Conservation (phyloP, 2,113 vertebrate genomes). For the Cephalophus harveyi region DNA sequence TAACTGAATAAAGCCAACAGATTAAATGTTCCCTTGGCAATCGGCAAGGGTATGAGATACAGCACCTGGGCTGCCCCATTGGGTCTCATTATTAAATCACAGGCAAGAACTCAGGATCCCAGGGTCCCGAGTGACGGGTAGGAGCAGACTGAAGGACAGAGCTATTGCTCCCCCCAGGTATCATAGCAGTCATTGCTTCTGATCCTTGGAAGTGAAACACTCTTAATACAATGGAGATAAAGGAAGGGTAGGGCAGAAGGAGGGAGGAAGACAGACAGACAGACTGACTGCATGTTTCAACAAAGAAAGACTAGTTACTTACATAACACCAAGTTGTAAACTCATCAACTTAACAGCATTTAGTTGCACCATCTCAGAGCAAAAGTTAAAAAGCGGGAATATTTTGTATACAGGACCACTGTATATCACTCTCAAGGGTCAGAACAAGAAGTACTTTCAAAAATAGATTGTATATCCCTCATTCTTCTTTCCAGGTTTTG, state of each 20-base stretch:
- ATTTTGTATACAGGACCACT: conserved; percentile 64
- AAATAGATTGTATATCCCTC: conserved; percentile 29
- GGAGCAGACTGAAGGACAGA: conserved; percentile 46
- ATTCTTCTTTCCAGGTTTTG: conserved; percentile 40
- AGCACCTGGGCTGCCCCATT: conserved; percentile 60
- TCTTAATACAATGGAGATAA: background rate
- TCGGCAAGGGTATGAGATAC: conserved; percentile 52
- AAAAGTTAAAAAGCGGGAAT: conserved; percentile 61
- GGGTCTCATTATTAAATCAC: conserved; percentile 68
- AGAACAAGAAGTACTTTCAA: conserved; percentile 61
- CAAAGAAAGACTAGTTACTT: background rate
- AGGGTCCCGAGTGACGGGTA: conserved; percentile 27
- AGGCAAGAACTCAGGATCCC: conserved; percentile 21
- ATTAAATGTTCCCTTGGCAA: conserved; percentile 67
- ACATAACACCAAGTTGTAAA: background rate
- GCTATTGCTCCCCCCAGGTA: conserved; percentile 71
- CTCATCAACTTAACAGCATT: background rate
- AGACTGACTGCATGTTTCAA: background rate
- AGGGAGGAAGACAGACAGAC: background rate
- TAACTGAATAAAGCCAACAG: conserved; percentile 62
- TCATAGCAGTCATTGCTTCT: conserved; percentile 61
- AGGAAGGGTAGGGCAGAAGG: background rate
- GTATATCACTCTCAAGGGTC: conserved; percentile 70
- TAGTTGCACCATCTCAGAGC: conserved; percentile 49
- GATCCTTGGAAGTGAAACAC: conserved; percentile 66